Base-by-base conservation (phyloP, 2,797 vertebrate species). In the Pagetopsis macropterus region DNA sequence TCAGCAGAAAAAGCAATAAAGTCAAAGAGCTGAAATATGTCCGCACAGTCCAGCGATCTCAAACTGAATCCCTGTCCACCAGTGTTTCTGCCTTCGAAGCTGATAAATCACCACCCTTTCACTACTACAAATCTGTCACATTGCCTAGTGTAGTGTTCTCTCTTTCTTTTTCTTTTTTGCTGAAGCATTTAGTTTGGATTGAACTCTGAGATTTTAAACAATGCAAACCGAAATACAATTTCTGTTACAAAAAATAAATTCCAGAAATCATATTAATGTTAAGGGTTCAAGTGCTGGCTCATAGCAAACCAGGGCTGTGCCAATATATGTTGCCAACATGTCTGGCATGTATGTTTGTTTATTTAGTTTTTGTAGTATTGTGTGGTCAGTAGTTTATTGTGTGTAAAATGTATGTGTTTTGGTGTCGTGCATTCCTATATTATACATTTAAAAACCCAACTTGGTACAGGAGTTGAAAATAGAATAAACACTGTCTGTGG, bases 21-120 rank as follows among this genome's bases (percentile, higher is more conserved):
- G 49, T 57, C 43, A 65, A 55, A 79, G 44, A 55, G 65, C 50
- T 58, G 51, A 72, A 57, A 69, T 49, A 49, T 49, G 44, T 44
- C 55, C 55, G 43, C 40, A 52, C 23, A 57, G 21, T 63, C 12
- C 27, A 37, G 21, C 49, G 2, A 15, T 63, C 23, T 69, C 56
- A 43, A 77, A 61, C n/a, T 52, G 41, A 74, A 65, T 54, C 37
- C 5, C 46, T 56, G 16, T 48, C 21, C 33, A 37, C 6, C 8
- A 37, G 33, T 37, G 31, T 44, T 51, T 64, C 37, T 16, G 41
- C 16, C 61, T n/a, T 40, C 11, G 21, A 14, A 31, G 31, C 41
- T 67, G 40, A 58, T 44, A 37, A 63, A 58, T 74, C 37, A 62
- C 41, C 37, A 70, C 48, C 37, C 17, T 16, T 45, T 27, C 17